Base-by-base conservation (phyloP, 2,113 vertebrate species). In the Gavialis gangeticus region DNA sequence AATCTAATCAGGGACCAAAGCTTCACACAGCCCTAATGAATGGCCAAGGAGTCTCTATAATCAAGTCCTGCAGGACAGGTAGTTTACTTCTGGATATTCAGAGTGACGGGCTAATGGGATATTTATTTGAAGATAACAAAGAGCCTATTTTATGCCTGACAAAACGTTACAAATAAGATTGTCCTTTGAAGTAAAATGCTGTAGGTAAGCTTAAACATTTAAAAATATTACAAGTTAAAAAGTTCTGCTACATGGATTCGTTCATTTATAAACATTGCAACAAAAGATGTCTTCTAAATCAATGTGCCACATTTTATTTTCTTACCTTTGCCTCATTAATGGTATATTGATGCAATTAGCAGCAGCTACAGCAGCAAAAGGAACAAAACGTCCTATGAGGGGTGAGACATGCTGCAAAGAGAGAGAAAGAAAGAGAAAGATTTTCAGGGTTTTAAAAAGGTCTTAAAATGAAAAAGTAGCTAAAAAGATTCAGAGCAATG, bases 281-380 rank as follows among this genome's bases (percentile, higher is more conserved):
- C 21, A 46, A 37, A 71, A 71, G 37, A 71, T 21, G 89, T 81
- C 24, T 83, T 91, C 15, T 14, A 79, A 75, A 87, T 16, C 28
- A 90, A 67, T 55, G 34, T 93, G 76, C 58, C 81, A 84, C 86
- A 46, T 34, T 94, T 30, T 80, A 46, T 89, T 87, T 13, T 30
- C 96, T 98, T 98, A 99, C 99, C 99, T 98, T 97, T 99, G 99
- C 93, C 99, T 99, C 99, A 99, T 99, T 92, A 99, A 96, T 3
- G 99, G 99, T 93, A 99, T 99, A 89, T 99, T 99, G 97, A 99
- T 99, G 97, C 99, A 99, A 96, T 99, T 99, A 81, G 99, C 99
- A 97, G 99, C 98, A 86, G 99, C 99, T n/a, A 99, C 99, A 46
- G 99, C 99, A 97, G 99, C 99, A 85, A 99, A 99, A 71, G 99